Evolutionary conservation across 2,888 invertebrate species (phyloP).

Genomic region (Vesta saturnalis): DNA sequence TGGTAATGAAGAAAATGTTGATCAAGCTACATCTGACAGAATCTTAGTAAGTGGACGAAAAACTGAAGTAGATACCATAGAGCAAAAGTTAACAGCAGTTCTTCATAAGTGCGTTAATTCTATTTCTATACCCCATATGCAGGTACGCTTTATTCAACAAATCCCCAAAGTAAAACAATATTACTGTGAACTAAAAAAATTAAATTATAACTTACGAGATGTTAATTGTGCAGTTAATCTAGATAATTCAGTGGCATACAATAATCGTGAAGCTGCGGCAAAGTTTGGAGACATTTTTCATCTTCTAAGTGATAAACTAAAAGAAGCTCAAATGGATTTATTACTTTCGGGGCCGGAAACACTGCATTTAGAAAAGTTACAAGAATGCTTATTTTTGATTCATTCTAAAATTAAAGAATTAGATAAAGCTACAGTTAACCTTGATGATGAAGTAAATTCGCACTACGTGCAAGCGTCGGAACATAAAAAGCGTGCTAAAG

Average conservation of each 20-base stretch:
- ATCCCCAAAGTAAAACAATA: background rate
- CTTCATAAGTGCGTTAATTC: background rate
- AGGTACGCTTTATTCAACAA: background rate
- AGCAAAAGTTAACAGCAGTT: background rate
- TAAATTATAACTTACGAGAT: background rate
- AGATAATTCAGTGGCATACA: background rate
- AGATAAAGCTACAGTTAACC: conserved; percentile 74
- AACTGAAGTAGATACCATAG: too few species aligned
- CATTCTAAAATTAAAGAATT: conserved; percentile 72
- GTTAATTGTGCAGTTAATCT: background rate
- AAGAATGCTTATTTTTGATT: conserved; percentile 69
- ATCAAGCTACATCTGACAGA: too few species aligned
- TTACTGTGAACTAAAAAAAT: background rate
- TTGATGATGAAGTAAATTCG: conserved; percentile 76
- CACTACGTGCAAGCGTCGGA: conserved; percentile 74
- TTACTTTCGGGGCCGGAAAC: background rate
- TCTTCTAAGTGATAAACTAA: background rate
- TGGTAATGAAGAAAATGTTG: too few species aligned
- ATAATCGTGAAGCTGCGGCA: background rate
- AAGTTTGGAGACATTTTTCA: background rate
- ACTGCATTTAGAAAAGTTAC: conserved; percentile 40
- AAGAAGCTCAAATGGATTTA: background rate
- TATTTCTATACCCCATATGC: background rate
- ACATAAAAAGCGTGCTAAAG: conserved; percentile 52
- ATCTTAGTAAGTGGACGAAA: too few species aligned